Evolutionary conservation across 2,888 invertebrate species (phyloP).

Genomic region (Tholera decimalis): DNA sequence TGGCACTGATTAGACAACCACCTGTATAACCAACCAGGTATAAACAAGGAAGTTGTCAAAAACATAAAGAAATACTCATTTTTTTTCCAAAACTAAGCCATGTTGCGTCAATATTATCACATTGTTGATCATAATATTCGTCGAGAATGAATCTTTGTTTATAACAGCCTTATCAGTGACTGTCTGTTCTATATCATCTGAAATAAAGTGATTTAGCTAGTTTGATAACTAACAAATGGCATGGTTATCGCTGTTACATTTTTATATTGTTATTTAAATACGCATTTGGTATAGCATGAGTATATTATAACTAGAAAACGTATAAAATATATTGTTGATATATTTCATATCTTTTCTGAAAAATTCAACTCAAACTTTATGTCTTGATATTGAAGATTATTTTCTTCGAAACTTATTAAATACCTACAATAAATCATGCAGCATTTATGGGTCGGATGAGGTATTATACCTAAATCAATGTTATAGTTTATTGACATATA

Average conservation of each 20-base stretch:
- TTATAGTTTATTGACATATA: too few species aligned
- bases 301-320: conserved; percentile 11
- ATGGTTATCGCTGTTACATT: not conserved
- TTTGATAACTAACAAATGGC: conserved; percentile 14
- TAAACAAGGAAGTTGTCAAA: conserved; percentile 38
- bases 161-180: conserved; percentile 26
- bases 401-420: not conserved
- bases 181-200: conserved; percentile 12
- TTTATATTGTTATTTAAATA: conserved; percentile 22
- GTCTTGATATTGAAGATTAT: not conserved
- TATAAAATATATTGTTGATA: conserved; percentile 12
- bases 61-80: conserved; percentile 12
- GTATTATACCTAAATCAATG: too few species aligned
- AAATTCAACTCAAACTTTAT: not conserved
- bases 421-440: too few species aligned
- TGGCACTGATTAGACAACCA: not conserved
- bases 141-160: conserved; percentile 29
- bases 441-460: too few species aligned
- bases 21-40: not conserved
- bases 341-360: conserved; percentile 16
- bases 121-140: not conserved
- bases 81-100: conserved; percentile 16
- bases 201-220: conserved; percentile 12
- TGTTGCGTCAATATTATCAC: conserved; percentile 27
- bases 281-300: conserved; percentile 1